A percentile compares a stretch with the other conserved stretches of the same genome.
Conservation (phyloP, 2,113 vertebrate species). For the Petrocephalus microphthalmus region DNA sequence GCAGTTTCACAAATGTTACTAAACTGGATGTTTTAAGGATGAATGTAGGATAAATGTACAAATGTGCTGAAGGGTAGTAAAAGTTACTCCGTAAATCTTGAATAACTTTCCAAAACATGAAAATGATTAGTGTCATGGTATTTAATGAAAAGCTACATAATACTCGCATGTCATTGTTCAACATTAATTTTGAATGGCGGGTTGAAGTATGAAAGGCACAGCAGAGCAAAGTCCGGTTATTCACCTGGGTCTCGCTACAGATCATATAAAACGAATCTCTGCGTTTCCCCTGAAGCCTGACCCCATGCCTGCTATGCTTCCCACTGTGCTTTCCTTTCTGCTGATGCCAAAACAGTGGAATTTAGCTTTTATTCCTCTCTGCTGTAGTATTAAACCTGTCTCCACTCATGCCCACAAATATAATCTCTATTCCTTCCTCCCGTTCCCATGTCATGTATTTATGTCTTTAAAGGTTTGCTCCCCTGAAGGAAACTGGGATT, state of each 20-base stretch:
- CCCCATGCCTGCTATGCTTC: not conserved
- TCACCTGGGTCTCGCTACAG: not conserved
- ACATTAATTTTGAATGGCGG: not conserved
- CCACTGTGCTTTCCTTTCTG: not conserved
- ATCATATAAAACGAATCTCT: not conserved
- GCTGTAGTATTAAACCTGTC: not conserved
- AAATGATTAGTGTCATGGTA: not conserved
- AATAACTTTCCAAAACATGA: not conserved
- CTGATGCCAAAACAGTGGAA: not conserved
- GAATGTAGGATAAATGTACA: not conserved
- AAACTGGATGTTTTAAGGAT: not conserved
- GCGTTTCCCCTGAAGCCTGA: not conserved
- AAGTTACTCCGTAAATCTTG: not conserved
- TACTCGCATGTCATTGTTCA: not conserved
- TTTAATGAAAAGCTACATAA: not conserved
- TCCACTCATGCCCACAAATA: not conserved
- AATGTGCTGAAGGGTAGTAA: not conserved
- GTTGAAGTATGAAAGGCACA: not conserved
- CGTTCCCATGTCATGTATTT: not conserved
- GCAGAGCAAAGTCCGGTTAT: not conserved
- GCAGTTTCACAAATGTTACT: not conserved
- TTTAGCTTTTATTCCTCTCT: not conserved
- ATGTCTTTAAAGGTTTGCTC: not conserved
- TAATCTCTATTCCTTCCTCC: not conserved
- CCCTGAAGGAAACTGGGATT: not conserved